These are phyloP conservation scores for Nomada flava DNA, from an alignment of 2,888 invertebrate species.

Conservation along the genomic window DNA sequence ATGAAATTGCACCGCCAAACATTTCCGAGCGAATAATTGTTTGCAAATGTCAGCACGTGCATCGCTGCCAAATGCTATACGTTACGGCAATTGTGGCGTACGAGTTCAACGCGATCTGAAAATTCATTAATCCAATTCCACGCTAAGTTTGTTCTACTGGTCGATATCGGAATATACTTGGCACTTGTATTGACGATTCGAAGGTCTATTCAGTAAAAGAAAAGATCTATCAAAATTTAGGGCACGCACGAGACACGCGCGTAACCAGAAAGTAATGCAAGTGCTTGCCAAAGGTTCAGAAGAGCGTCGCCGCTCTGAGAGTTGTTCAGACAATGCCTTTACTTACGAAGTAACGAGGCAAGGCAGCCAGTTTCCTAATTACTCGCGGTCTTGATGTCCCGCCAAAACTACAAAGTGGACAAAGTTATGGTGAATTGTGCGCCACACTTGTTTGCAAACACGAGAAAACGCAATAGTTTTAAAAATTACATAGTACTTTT, in stretches of 20 bases:
- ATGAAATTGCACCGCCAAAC: slow-evolving; percentile 27
- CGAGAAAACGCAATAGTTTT: neutral
- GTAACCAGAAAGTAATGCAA: slow-evolving; percentile 9
- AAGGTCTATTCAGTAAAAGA: too few relatives aligned
- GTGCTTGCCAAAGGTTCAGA: slow-evolving; percentile 27
- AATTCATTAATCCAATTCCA: neutral
- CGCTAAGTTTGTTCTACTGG: too few relatives aligned
- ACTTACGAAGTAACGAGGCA: slow-evolving; percentile 44
- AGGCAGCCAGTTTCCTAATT: slow-evolving; percentile 55
- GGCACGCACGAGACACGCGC: neutral
- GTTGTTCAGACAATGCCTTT: slow-evolving; percentile 53
- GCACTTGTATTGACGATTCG: neutral
- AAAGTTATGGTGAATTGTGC: neutral
- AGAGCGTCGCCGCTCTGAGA: slow-evolving; percentile 28
- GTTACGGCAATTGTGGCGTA: slow-evolving; percentile 2
- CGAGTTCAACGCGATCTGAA: neutral
- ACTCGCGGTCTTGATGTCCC: slow-evolving; percentile 32
- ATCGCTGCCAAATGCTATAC: neutral
- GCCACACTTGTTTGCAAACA: neutral
- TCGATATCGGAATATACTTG: too few relatives aligned
- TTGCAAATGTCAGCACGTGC: slow-evolving; percentile 26
- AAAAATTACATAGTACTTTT: neutral
- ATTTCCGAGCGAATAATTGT: slow-evolving; percentile 45
- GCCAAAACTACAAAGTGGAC: neutral
- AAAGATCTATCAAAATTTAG: neutral